These are phyloP conservation scores for Centroberyx gerrardi DNA, from an alignment of 2,797 vertebrate genomes.

Conservation along the genomic window DNA sequence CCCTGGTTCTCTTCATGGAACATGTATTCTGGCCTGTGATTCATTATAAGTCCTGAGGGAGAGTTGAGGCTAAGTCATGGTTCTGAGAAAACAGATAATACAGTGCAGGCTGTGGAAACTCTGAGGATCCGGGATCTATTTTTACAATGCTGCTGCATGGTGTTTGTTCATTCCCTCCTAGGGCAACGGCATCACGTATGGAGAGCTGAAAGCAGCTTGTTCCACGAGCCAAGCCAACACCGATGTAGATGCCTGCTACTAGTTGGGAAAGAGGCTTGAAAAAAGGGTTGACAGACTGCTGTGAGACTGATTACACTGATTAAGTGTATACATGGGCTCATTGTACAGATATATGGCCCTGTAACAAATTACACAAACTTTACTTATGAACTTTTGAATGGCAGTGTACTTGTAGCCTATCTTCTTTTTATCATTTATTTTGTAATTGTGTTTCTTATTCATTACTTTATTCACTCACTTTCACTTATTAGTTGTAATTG, in stretches of 20 bases:
- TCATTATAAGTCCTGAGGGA: constrained; percentile 16
- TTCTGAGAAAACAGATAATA: constrained; percentile 42
- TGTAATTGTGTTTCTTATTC: too few species aligned
- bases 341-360: constrained; percentile 5
- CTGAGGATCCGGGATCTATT: constrained; percentile 52
- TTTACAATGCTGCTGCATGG: constrained; percentile 16
- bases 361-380: constrained; percentile 16
- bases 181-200: constrained; percentile 41
- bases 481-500: too few species aligned
- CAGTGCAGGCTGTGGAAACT: constrained; percentile 56
- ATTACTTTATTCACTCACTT: too few species aligned
- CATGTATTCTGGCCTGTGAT: neutral
- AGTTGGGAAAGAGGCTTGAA: constrained; percentile 23
- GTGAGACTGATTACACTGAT: constrained; percentile 25
- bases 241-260: constrained; percentile 7
- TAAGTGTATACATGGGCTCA: constrained; percentile 15
- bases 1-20: neutral
- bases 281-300: neutral
- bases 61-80: constrained; percentile 9
- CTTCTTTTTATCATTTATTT: too few species aligned
- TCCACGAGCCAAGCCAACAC: neutral
- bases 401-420: too few species aligned
- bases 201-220: constrained; percentile 51
- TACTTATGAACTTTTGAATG: too few species aligned
- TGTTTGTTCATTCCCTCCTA: constrained; percentile 23